These are phyloP conservation scores for Trichogramma evanescens DNA, from an alignment of 2,888 invertebrate genomes.

Conservation along the genomic window DNA sequence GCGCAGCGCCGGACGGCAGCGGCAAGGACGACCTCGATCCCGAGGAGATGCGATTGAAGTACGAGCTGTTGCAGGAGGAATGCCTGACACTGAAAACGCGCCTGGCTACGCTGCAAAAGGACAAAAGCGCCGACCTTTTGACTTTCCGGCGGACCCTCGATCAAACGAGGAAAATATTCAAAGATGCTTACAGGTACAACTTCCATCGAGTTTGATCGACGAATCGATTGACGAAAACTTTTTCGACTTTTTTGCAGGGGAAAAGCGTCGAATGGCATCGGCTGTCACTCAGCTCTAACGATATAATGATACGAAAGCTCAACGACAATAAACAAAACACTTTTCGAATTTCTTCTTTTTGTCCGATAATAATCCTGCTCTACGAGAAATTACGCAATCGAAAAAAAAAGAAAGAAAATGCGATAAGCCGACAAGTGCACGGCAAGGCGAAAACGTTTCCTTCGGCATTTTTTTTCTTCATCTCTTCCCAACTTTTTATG, in stretches of 20 bases:
- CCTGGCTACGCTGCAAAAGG: constrained; percentile 58
- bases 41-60: constrained; percentile 39
- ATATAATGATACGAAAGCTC: no score
- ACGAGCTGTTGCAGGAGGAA: constrained; percentile 60
- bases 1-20: no score
- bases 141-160: constrained; percentile 54
- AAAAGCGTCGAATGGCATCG: constrained; percentile 6
- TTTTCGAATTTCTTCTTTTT: no score
- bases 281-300: not conserved
- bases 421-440: no score
- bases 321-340: no score
- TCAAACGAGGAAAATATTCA: constrained; percentile 54
- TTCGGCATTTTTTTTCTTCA: no score
- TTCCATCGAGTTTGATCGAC: not conserved
- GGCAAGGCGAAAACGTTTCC: no score
- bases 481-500: no score
- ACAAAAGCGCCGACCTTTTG: constrained; percentile 55
- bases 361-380: no score
- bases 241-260: constrained; percentile 6
- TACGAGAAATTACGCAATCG: no score
- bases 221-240: not conserved
- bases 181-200: constrained; percentile 48
- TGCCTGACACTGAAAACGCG: constrained; percentile 59
- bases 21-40: constrained; percentile 6
- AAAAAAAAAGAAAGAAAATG: no score